Evolutionary conservation across 2,888 invertebrate genomes (phyloP).

Genomic region (Dryobota labecula): DNA sequence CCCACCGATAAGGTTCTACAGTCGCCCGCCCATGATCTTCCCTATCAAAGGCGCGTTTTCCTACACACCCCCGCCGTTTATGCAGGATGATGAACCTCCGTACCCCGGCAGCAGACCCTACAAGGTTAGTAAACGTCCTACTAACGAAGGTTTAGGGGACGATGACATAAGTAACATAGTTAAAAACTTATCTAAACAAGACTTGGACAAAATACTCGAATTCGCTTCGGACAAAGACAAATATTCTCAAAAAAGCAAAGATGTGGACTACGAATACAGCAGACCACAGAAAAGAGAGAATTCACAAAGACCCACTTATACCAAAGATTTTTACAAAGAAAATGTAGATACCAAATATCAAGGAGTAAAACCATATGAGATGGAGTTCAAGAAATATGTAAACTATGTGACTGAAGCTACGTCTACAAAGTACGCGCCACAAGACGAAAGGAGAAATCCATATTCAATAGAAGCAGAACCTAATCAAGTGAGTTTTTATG

Average conservation of each 20-base stretch:
- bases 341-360: conserved; percentile 42
- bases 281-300: conserved; percentile 57
- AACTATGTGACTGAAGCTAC: conserved; percentile 60
- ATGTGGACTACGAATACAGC: conserved; percentile 49
- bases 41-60: conserved; percentile 77
- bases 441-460: conserved; percentile 35
- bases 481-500: conserved; percentile 32
- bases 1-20: conserved; percentile 78
- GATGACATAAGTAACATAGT: conserved; percentile 83
- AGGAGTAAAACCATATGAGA: conserved; percentile 48
- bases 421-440: conserved; percentile 14
- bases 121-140: conserved; percentile 82
- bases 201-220: conserved; percentile 83
- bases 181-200: conserved; percentile 83
- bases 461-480: conserved; percentile 13
- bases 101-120: conserved; percentile 69
- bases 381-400: conserved; percentile 49
- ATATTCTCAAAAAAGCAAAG: conserved; percentile 54
- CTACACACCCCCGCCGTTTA: conserved; percentile 80
- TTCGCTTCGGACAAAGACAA: conserved; percentile 74
- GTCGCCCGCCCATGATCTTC: conserved; percentile 74
- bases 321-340: conserved; percentile 54
- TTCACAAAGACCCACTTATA: conserved; percentile 11
- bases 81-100: conserved; percentile 70
- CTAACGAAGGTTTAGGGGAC: conserved; percentile 78